Percentiles rank a stretch among this genome's conserved stretches.
These are phyloP conservation scores for Xyrauchen texanus DNA, from an alignment of 2,113 vertebrate genomes.

Conservation along the genomic window DNA sequence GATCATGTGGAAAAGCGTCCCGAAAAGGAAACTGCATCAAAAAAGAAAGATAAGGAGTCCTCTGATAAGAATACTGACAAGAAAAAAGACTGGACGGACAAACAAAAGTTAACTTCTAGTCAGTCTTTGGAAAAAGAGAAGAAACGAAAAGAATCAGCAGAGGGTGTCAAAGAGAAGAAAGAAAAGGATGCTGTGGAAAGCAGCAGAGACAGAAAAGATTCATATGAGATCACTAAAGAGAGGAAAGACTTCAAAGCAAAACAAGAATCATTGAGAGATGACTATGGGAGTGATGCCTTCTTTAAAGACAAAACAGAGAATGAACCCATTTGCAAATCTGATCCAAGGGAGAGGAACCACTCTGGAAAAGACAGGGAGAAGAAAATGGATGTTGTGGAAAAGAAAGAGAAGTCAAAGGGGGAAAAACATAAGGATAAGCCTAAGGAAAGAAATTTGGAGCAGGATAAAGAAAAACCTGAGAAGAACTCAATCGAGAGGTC, in stretches of 20 bases:
- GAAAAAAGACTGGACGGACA: slow-evolving; percentile 88
- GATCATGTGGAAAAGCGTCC: slow-evolving; percentile 84
- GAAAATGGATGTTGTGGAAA: slow-evolving; percentile 81
- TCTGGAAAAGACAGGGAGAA: slow-evolving; percentile 91
- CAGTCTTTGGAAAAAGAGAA: slow-evolving; percentile 88
- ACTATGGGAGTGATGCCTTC: slow-evolving; percentile 79
- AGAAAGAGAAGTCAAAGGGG: slow-evolving; percentile 85
- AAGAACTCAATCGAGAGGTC: slow-evolving; percentile 80
- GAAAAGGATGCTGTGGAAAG: slow-evolving; percentile 83
- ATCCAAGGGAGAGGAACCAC: slow-evolving; percentile 90
- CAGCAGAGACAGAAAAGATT: slow-evolving; percentile 87
- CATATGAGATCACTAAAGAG: slow-evolving; percentile 82
- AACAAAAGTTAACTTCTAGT: slow-evolving; percentile 80
- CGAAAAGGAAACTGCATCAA: slow-evolving; percentile 82
- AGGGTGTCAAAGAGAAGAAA: slow-evolving; percentile 83
- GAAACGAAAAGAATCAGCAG: slow-evolving; percentile 86
- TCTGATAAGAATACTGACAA: slow-evolving; percentile 84
- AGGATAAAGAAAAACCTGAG: slow-evolving; percentile 87
- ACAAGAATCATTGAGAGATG: slow-evolving; percentile 83
- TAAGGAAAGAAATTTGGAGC: slow-evolving; percentile 76
- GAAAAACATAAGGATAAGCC: slow-evolving; percentile 92
- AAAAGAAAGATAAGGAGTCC: slow-evolving; percentile 85
- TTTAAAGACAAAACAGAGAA: slow-evolving; percentile 87
- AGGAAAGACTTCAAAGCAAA: slow-evolving; percentile 85
- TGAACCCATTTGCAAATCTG: slow-evolving; percentile 80